Base-by-base conservation (phyloP, 92 coral and sea anemone species). In the Pocillopora grandis region DNA sequence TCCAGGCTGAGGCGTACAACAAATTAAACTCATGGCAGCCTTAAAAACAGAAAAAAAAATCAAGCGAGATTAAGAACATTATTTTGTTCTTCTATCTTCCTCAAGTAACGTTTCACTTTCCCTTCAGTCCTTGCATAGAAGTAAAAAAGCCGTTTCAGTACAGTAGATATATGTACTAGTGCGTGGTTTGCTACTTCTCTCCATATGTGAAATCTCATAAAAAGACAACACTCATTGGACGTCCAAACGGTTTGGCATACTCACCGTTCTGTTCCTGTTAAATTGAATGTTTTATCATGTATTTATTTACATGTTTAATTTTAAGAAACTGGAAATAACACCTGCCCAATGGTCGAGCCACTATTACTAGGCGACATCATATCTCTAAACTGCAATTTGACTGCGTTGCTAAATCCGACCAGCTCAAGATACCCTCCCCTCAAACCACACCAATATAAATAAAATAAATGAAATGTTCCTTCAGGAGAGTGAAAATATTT, bases 1-100 rank as follows among this genome's bases (percentile, higher is more conserved):
- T 12, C 98, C 97, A 80, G 96, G 92, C 62, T 84, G 79, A 4
- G 98, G 98, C 55, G 97, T 95, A 74, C 87, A 78, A 71, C 95
- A 94, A 58, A 93, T 76, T 13, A 85, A 79, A 71, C 93, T 90
- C 77, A 95, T 62, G 55, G 90, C 91, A 14, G 90, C 93, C 98
- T 95, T 63, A 20, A 58, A 6, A 37, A 67, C 17, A 52, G 31
- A 55, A 59, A 27, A 27, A 12, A 66, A 78, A 49, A n/a, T 69
- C 62, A 63, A 1, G 5, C 10, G 14, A 75, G 17, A 4, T 20
- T 13, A 33, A 55, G 10, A 12, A 12, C 15, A 13, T 31, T 52
- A 31, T 12, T 74, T 14, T n/a, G 31, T 12, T 9, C 14, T 35
- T 19, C 31, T 10, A 2, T 12, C 49, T 66, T 78, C 31, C 31